Base-by-base conservation (phyloP, 2,797 vertebrate genomes). In the Streptopelia turtur region DNA sequence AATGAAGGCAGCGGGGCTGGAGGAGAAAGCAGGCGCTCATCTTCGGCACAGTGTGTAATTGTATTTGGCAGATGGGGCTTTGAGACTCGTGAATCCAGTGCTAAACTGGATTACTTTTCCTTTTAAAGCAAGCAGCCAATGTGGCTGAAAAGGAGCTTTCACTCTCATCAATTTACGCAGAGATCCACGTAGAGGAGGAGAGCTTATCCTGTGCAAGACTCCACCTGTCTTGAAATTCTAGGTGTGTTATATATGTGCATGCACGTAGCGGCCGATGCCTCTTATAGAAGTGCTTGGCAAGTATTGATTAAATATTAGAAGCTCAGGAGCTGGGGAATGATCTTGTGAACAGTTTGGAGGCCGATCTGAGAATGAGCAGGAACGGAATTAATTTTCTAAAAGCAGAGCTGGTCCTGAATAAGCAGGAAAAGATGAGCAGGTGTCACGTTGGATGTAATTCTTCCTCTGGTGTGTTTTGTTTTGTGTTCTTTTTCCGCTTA, bases 61-160 rank as follows among this genome's bases (percentile, higher is more conserved):
- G 85, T 6, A 43, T 88, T 70, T 90, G 93, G 95, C 91, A 95
- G 95, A 43, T 72, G 63, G 65, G 69, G 84, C 82, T 93, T 11
- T 16, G 84, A 49, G 78, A 65, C n/a, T 8, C 23, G 89, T 3
- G 65, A 79, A 72, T 56, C 53, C 61, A 18, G 59, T 2, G 49
- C 63, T 87, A 86, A 94, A 88, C 11, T 52, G 85, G 74, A 91
- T 94, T 80, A 64, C 0, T 81, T 70, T 86, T 94, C 59, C 80
- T 56, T 79, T 79, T 87, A 84, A 77, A 96, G 74, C 13, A 74
- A 68, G 77, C 55, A 16, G 70, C 83, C 78, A 11, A 77, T 14
- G 65, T 13, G 91, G 69, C 49, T 47, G 91, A 49, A 59, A 69
- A 76, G 88, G 70, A 91, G 55, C 59, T 86, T 83, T 68, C 56